Evolutionary conservation across 2,797 vertebrate genomes (phyloP).

Genomic region (Silurus lanzhouensis): DNA sequence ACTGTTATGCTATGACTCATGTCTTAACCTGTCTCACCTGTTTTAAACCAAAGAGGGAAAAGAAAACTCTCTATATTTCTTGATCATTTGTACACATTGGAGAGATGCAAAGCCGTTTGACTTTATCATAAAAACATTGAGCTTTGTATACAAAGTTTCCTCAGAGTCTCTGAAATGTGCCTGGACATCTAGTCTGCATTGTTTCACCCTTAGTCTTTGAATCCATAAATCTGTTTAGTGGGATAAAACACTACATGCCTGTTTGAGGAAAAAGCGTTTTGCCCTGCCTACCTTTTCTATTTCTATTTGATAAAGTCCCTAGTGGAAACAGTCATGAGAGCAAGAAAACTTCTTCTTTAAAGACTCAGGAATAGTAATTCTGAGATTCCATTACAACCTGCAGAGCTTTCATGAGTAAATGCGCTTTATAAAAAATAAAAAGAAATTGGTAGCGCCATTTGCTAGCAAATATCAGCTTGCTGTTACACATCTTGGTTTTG

Average conservation of each 20-base stretch:
- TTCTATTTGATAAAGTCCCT: conserved; percentile 46
- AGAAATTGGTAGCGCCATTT: conserved; percentile 30
- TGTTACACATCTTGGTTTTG: conserved; percentile 50
- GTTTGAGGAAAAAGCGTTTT: conserved; percentile 49
- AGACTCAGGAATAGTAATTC: conserved; percentile 19
- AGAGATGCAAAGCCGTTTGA: background rate
- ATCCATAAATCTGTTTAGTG: conserved; percentile 44
- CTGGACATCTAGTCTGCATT: conserved; percentile 31
- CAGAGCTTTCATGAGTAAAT: conserved; percentile 19
- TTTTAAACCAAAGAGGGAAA: conserved; percentile 3
- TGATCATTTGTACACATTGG: conserved; percentile 3
- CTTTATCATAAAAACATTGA: background rate
- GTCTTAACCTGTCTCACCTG: conserved; percentile 56
- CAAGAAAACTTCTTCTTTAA: conserved; percentile 21
- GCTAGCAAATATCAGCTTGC: conserved; percentile 46
- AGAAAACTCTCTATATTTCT: conserved; percentile 15
- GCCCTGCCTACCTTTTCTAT: conserved; percentile 43
- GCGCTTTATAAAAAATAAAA: conserved; percentile 31
- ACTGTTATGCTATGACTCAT: conserved; percentile 40
- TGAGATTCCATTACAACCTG: conserved; percentile 41
- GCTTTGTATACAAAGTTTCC: conserved; percentile 21
- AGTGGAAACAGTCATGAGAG: conserved; percentile 28
- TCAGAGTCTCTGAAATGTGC: conserved; percentile 19
- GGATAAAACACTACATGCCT: conserved; percentile 36
- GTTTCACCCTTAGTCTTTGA: conserved; percentile 20